Evolutionary conservation across 2,113 vertebrate species (phyloP).

Genomic region (Arvicanthis niloticus): DNA sequence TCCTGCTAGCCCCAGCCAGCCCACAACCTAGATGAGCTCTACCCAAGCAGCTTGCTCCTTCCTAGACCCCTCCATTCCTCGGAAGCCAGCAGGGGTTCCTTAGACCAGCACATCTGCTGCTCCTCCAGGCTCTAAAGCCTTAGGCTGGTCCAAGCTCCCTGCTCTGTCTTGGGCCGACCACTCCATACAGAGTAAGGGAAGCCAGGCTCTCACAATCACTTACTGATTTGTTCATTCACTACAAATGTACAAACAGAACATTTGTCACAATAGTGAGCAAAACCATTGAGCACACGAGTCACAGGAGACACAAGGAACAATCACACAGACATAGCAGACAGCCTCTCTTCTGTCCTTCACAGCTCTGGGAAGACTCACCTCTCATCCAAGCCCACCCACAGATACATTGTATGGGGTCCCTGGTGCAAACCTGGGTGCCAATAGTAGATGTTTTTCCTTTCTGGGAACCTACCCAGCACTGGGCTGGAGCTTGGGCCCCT

Average conservation of each 20-base stretch:
- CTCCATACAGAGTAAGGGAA: not conserved
- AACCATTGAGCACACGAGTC: not conserved
- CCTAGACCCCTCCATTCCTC: not conserved
- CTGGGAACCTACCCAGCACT: not conserved
- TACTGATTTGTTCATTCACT: not conserved
- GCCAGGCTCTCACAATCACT: not conserved
- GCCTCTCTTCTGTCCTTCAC: not conserved
- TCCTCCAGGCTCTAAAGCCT: not conserved
- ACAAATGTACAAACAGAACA: not conserved
- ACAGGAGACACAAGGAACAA: not conserved
- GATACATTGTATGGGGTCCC: not conserved
- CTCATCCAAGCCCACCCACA: not conserved
- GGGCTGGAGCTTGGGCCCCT: not conserved
- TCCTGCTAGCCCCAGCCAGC: no score
- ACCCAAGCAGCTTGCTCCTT: rapidly evolving
- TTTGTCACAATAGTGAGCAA: not conserved
- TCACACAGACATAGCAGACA: not conserved
- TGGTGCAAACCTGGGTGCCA: not conserved
- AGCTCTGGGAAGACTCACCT: not conserved
- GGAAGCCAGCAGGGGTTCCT: not conserved
- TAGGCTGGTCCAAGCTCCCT: not conserved
- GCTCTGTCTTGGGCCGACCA: rapidly evolving
- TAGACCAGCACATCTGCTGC: rapidly evolving
- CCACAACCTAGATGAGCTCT: not conserved
- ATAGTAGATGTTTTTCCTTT: not conserved